Percentiles rank a stretch among this genome's conserved stretches.
Evolutionary conservation across 2,113 vertebrate genomes (phyloP).

Genomic region (Gopherus flavomarginatus): DNA sequence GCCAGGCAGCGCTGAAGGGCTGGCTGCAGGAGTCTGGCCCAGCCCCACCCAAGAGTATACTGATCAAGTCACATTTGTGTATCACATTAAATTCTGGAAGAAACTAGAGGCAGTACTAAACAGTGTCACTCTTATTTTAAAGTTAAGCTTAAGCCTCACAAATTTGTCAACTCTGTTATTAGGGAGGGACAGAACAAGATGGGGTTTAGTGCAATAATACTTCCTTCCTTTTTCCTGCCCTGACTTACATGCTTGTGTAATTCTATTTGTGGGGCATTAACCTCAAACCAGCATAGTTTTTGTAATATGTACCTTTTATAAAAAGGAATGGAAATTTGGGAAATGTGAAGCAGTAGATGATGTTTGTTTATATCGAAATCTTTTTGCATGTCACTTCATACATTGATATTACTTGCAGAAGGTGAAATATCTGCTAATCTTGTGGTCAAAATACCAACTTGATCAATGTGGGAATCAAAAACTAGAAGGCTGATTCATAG

Average conservation of each 20-base stretch:
- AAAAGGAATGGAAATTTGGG: background rate
- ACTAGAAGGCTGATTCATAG: background rate
- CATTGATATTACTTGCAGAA: background rate
- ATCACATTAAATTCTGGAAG: background rate
- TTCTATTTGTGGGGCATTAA: background rate
- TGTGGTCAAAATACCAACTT: background rate
- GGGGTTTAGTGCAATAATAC: background rate
- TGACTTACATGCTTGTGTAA: background rate
- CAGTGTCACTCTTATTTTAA: background rate
- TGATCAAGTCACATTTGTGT: background rate
- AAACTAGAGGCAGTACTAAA: background rate
- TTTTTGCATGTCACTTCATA: background rate
- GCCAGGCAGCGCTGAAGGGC: too few relatives aligned
- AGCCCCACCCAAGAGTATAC: background rate
- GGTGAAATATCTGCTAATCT: background rate
- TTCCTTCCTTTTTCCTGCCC: background rate
- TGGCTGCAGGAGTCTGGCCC: too few relatives aligned
- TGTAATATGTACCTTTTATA: background rate
- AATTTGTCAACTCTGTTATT: background rate
- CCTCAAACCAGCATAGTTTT: background rate
- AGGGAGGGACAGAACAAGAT: background rate
- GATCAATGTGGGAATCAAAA: background rate
- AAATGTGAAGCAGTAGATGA: background rate
- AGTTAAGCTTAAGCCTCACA: background rate
- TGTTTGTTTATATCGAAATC: background rate